Evolutionary conservation across 2,113 vertebrate genomes (phyloP).

Genomic region (Serinus canaria): DNA sequence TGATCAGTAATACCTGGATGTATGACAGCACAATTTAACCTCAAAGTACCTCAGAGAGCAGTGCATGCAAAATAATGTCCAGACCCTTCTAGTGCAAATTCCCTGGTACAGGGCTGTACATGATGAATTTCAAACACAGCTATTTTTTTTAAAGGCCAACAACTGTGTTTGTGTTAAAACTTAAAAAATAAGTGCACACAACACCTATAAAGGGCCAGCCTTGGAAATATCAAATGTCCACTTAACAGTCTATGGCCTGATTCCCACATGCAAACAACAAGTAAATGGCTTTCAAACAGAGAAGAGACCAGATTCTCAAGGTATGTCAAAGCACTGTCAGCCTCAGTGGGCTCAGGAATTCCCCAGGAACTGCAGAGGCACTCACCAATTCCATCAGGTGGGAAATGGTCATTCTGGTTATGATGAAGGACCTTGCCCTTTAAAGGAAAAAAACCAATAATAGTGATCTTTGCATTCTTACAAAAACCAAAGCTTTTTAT

Average conservation of each 20-base stretch:
- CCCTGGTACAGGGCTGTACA: background rate
- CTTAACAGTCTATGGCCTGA: background rate
- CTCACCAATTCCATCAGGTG: conserved; percentile 94
- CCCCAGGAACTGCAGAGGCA: background rate
- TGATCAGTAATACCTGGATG: background rate
- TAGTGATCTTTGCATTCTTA: background rate
- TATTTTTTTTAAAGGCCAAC: background rate
- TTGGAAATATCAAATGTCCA: background rate
- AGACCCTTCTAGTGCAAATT: background rate
- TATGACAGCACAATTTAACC: background rate
- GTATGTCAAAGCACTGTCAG: background rate
- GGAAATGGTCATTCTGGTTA: conserved; percentile 91
- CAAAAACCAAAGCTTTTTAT: background rate
- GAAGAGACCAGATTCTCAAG: background rate
- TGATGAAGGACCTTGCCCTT: conserved; percentile 89
- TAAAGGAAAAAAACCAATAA: conserved; percentile 36
- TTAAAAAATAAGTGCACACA: background rate
- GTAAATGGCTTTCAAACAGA: background rate
- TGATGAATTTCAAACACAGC: background rate
- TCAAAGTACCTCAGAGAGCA: background rate
- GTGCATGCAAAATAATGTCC: background rate
- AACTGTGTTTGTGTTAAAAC: background rate
- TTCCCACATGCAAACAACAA: background rate
- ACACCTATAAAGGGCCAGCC: background rate
- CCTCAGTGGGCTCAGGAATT: background rate